phyloP scores from a whole-genome alignment of 2,113 vertebrate genomes.

The Gambusia holbrooki region DNA sequence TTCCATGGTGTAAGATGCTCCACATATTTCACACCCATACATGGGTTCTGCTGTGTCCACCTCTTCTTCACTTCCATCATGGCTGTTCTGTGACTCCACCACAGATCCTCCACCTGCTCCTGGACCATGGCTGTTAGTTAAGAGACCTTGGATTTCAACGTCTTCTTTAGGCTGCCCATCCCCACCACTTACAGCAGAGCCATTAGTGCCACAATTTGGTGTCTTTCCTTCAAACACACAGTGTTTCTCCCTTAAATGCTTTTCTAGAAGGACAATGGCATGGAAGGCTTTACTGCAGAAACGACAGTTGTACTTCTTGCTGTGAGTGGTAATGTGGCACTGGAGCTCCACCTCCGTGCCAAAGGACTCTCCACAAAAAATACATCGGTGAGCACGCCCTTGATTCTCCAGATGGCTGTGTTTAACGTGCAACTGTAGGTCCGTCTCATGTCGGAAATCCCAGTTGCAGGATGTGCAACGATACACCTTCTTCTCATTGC shows the following conservation, averaged over 20 bases:
- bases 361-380: slow-evolving; percentile 98
- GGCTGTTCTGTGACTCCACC: slow-evolving; percentile 90
- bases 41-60: slow-evolving; percentile 93
- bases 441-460: slow-evolving; percentile 97
- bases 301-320: slow-evolving; percentile 98
- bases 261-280: slow-evolving; percentile 93
- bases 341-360: slow-evolving; percentile 98
- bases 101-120: slow-evolving; percentile 55
- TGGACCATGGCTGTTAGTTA: slow-evolving; percentile 90
- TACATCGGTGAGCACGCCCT: slow-evolving; percentile 92
- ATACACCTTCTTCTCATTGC: slow-evolving; percentile 97
- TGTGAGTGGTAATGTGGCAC: slow-evolving; percentile 98
- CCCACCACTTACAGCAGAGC: slow-evolving; percentile 78
- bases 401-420: slow-evolving; percentile 97
- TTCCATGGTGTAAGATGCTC: slow-evolving; percentile 98
- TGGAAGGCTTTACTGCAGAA: slow-evolving; percentile 99
- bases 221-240: slow-evolving; percentile 93
- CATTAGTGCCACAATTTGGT: slow-evolving; percentile 91
- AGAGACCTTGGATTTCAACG: slow-evolving; percentile 87
- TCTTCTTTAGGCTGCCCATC: slow-evolving; percentile 91
- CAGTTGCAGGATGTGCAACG: slow-evolving; percentile 97
- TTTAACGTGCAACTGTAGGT: slow-evolving; percentile 95
- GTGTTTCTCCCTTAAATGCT: slow-evolving; percentile 94
- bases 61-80: slow-evolving; percentile 93
- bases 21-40: slow-evolving; percentile 97